Conservation (phyloP, 2,888 invertebrate genomes). For the Patella ulyssiponensis region DNA sequence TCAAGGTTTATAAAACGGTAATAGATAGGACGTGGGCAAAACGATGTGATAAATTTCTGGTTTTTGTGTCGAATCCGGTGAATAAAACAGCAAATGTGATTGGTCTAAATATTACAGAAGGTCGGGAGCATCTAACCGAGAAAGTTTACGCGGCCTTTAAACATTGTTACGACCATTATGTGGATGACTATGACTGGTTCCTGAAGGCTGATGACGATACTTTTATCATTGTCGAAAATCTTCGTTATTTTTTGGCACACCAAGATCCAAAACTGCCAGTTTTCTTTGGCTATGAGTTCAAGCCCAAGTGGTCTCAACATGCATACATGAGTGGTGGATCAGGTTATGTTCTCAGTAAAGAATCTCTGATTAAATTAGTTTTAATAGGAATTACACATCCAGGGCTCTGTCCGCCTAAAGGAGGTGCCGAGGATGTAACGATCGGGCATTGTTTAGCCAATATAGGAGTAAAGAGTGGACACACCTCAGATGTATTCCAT, state of each 20-base stretch:
- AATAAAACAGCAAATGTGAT: background rate
- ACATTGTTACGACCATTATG: slow-evolving; percentile 85
- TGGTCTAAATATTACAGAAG: slow-evolving; percentile 84
- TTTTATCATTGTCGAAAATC: slow-evolving; percentile 94
- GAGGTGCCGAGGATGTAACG: too few species aligned
- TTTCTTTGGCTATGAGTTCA: slow-evolving; percentile 78
- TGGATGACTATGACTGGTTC: slow-evolving; percentile 94
- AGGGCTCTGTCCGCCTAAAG: too few species aligned
- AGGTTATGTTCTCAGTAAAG: slow-evolving; percentile 87
- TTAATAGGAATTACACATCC: slow-evolving; percentile 74
- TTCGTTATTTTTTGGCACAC: slow-evolving; percentile 87
- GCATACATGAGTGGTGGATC: slow-evolving; percentile 74
- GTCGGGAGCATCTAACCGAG: slow-evolving; percentile 91
- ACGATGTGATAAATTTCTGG: slow-evolving; percentile 76
- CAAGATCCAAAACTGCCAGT: slow-evolving; percentile 83
- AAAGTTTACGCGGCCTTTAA: slow-evolving; percentile 95
- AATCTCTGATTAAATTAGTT: slow-evolving; percentile 83
- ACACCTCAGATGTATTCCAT: too few species aligned
- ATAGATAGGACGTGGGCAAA: slow-evolving; percentile 96
- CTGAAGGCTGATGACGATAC: slow-evolving; percentile 98
- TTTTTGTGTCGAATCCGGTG: slow-evolving; percentile 71
- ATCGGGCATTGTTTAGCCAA: too few species aligned
- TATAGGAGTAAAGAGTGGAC: too few species aligned
- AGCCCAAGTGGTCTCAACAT: slow-evolving; percentile 48
- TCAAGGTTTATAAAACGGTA: slow-evolving; percentile 87